These are phyloP conservation scores for Pollicipes pollicipes DNA, from an alignment of 1,140 invertebrate genomes.

Conservation along the genomic window DNA sequence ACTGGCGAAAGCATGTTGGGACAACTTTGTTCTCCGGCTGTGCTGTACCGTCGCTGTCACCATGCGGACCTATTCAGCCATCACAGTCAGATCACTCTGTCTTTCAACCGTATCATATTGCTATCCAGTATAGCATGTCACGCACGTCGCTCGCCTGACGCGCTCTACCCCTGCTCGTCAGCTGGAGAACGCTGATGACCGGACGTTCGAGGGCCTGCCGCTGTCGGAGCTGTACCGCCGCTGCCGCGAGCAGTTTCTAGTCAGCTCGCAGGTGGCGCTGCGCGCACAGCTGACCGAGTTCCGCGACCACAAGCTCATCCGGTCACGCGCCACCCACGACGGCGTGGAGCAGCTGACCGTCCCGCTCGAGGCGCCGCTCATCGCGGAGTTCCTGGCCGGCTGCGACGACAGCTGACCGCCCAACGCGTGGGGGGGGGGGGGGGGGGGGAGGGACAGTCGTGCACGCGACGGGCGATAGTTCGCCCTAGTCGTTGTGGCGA, in stretches of 20 bases:
- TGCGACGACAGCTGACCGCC: not conserved
- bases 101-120: too few species aligned
- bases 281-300: slow-evolving; percentile 82
- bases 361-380: slow-evolving; percentile 48
- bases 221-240: slow-evolving; percentile 68
- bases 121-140: too few species aligned
- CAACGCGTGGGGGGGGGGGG: too few species aligned
- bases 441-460: too few species aligned
- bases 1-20: too few species aligned
- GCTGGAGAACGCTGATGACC: not conserved
- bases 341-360: slow-evolving; percentile 63
- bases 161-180: not conserved
- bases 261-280: slow-evolving; percentile 71
- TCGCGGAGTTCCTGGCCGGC: slow-evolving; percentile 47
- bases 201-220: slow-evolving; percentile 45
- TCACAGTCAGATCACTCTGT: too few species aligned
- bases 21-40: too few species aligned
- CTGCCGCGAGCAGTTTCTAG: slow-evolving; percentile 67
- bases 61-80: too few species aligned
- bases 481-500: too few species aligned
- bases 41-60: too few species aligned
- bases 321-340: slow-evolving; percentile 53
- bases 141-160: too few species aligned
- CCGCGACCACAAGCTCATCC: slow-evolving; percentile 75
- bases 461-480: too few species aligned